Evolutionary conservation across 2,888 invertebrate genomes (phyloP), one percentile per base, ranked within the genome.

Genomic region (Teleogryllus oceanicus): DNA sequence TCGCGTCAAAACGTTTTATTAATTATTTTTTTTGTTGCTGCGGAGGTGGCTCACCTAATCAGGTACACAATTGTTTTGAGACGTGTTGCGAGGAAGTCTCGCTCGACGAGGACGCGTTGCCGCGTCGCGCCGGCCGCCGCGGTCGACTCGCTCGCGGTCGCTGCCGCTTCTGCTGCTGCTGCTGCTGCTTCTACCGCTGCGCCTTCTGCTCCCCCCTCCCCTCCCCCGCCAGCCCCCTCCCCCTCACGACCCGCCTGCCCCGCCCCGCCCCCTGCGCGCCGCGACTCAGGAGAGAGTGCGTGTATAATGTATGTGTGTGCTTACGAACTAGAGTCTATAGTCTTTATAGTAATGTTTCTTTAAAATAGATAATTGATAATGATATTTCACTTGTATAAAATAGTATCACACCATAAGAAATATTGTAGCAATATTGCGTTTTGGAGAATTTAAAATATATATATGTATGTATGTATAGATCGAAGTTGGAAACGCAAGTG

Each of bases 281-380:
- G 13, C 62, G 37, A 37, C 37, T 37, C 37, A 37, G 62, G 62
- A n/a, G 62, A 13, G 62, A n/a, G 16, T n/a, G 62, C 62, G 62
- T 62, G 62, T n/a, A n/a, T 62, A 37, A 62, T 62, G 62, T 62
- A 62, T n/a, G 62, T 62, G 62, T 18, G 62, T 62, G 62, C 62
- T 62, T 62, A 62, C 62, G 16, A 62, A 62, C 62, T 62, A 62
- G 62, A 62, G 62, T 62, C 62, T 62, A 62, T 62, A 62, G 62
- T 62, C 62, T 62, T 13, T 62, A 62, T 62, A 62, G 62, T 62
- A 62, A 62, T 62, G 62, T 62, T 62, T 62, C 62, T 62, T 62
- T 62, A 62, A 62, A 62, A 62, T 62, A 62, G 62, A 62, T 62
- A 62, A 62, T 62, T 62, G 62, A 62, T 62, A 62, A 62, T 62